phyloP scores from a whole-genome alignment of 2,888 invertebrate species.

The Noctua fimbriata region DNA sequence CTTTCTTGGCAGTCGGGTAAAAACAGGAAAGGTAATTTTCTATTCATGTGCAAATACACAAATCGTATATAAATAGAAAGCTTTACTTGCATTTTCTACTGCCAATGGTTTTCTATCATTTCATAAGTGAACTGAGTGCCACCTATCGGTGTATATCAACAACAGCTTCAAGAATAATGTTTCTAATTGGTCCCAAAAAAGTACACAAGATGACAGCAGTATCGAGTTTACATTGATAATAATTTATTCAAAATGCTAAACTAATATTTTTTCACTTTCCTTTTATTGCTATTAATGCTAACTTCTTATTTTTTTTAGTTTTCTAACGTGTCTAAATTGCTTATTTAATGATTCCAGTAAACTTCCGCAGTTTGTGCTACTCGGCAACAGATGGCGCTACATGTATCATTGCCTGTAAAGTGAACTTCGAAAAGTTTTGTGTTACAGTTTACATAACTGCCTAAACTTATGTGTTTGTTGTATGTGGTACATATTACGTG shows the following conservation, averaged over 20 bases:
- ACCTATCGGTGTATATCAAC: constrained; percentile 11
- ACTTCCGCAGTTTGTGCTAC: constrained; percentile 46
- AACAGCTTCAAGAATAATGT: not conserved
- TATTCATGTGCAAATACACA: not conserved
- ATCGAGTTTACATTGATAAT: not conserved
- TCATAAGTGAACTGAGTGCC: not conserved
- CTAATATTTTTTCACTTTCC: not conserved
- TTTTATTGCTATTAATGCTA: not conserved
- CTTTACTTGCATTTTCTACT: not conserved
- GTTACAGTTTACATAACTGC: constrained; percentile 38
- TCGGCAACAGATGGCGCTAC: constrained; percentile 69
- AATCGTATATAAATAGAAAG: not conserved
- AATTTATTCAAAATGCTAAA: not conserved
- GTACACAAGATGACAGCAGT: constrained; percentile 27
- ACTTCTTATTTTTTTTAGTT: not conserved
- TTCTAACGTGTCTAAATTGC: not conserved
- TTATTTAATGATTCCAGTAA: too few relatives aligned
- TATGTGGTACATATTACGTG: constrained; percentile 22
- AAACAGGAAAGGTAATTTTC: not conserved
- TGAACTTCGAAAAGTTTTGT: constrained; percentile 39
- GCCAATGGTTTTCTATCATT: not conserved
- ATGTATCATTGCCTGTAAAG: not conserved
- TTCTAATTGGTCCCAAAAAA: not conserved
- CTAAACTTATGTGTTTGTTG: constrained; percentile 28
- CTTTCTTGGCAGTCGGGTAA: too few relatives aligned